phyloP scores from a whole-genome alignment of 2,888 invertebrate genomes.

The Cheilosia scutellata region DNA sequence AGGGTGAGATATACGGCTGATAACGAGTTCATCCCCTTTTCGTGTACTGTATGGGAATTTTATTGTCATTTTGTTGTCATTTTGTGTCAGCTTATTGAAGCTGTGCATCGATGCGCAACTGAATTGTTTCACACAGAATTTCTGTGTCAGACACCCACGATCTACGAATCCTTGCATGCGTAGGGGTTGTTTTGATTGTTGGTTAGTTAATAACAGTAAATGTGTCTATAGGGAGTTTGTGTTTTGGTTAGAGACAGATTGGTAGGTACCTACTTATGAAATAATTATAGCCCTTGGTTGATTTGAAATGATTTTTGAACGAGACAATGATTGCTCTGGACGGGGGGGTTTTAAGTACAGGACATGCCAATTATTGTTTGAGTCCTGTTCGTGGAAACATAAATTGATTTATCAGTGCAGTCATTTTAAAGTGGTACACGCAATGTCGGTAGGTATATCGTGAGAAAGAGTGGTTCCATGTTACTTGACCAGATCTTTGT shows the following conservation, averaged over 20 bases:
- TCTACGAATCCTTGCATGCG: constrained; percentile 30
- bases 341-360: constrained; percentile 19
- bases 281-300: constrained; percentile 51
- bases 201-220: constrained; percentile 48
- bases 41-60: constrained; percentile 63
- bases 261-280: neutral
- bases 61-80: constrained; percentile 13
- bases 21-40: constrained; percentile 38
- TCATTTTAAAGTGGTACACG: no score
- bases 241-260: constrained; percentile 23
- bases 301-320: constrained; percentile 66
- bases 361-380: constrained; percentile 58
- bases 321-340: constrained; percentile 40
- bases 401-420: constrained; percentile 41
- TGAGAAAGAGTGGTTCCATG: constrained; percentile 13
- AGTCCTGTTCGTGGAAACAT: constrained; percentile 47
- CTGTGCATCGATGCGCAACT: constrained; percentile 72
- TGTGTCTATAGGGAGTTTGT: constrained; percentile 23
- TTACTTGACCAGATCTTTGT: neutral
- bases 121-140: constrained; percentile 71
- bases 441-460: constrained; percentile 5
- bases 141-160: constrained; percentile 40
- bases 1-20: constrained; percentile 65
- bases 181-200: constrained; percentile 74
- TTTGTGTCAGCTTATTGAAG: constrained; percentile 44